Percentiles rank a stretch among this genome's conserved stretches.
phyloP scores from a whole-genome alignment of 2,888 invertebrate genomes.

The Galerucella calmariensis region DNA sequence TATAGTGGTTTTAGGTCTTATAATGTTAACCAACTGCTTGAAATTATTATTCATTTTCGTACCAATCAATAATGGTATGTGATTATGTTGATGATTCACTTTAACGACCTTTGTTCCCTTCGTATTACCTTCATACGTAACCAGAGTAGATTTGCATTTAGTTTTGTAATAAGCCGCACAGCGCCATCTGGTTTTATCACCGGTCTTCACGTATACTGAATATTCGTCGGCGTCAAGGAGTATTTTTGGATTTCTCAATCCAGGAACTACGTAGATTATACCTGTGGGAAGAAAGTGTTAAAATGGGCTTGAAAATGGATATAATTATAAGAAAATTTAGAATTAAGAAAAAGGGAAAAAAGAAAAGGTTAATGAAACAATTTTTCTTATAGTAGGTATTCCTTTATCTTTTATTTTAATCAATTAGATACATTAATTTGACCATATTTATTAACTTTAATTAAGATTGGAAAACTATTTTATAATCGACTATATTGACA shows the following conservation, averaged over 20 bases:
- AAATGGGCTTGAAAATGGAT: not conserved
- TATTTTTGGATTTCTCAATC: constrained; percentile 49
- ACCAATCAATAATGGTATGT: constrained; percentile 35
- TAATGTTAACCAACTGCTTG: constrained; percentile 25
- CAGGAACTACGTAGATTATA: constrained; percentile 43
- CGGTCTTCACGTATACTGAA: constrained; percentile 47
- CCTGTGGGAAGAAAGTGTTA: constrained; percentile 40
- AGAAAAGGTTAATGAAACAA: too few relatives aligned
- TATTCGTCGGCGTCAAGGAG: constrained; percentile 50
- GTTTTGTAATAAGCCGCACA: constrained; percentile 50
- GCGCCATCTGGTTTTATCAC: constrained; percentile 51
- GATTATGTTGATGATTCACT: constrained; percentile 50
- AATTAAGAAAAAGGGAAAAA: too few relatives aligned
- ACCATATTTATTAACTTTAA: not conserved
- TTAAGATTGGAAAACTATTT: not conserved
- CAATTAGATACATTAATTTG: too few relatives aligned
- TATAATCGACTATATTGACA: constrained; percentile 27
- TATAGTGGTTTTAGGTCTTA: constrained; percentile 43
- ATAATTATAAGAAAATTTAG: too few relatives aligned
- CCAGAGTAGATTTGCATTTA: constrained; percentile 50
- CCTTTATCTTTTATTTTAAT: too few relatives aligned
- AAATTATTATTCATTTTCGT: constrained; percentile 25
- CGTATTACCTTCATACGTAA: constrained; percentile 42
- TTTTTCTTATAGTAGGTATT: too few relatives aligned
- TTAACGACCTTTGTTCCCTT: constrained; percentile 46